These are phyloP conservation scores for Phyto melanocephala DNA, from an alignment of 2,888 invertebrate genomes.

Conservation along the genomic window DNA sequence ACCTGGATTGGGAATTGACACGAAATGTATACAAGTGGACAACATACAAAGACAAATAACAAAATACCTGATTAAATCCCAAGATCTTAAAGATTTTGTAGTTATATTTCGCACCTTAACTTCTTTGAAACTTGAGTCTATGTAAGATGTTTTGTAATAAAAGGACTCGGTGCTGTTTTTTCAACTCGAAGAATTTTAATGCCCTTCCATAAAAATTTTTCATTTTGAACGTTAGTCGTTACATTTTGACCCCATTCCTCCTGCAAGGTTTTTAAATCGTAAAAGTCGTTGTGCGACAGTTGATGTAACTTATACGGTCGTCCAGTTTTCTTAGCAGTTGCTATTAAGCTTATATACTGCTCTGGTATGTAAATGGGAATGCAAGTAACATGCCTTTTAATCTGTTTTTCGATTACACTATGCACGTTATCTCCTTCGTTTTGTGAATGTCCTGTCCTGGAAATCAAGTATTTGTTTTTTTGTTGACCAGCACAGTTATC, in stretches of 20 bases:
- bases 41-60: no score
- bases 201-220: no score
- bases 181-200: no score
- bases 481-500: no score
- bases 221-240: no score
- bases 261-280: no score
- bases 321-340: slow-evolving; percentile 65
- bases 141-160: no score
- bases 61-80: slow-evolving; percentile 30
- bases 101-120: slow-evolving; percentile 26
- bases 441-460: slow-evolving; percentile 70
- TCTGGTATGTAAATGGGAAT: slow-evolving; percentile 69
- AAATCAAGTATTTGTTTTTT: slow-evolving; percentile 43
- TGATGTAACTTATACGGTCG: slow-evolving; percentile 58
- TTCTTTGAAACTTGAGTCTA: slow-evolving; percentile 57
- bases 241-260: not conserved
- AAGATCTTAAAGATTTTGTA: no score
- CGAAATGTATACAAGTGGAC: slow-evolving; percentile 27
- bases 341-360: slow-evolving; percentile 45
- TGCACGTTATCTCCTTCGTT: no score
- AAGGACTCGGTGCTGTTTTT: no score
- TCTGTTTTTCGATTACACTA: slow-evolving; percentile 71
- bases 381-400: slow-evolving; percentile 69
- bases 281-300: no score
- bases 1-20: slow-evolving; percentile 15